Conservation (phyloP, 1,140 invertebrate species). For the Drosophila nebulosa region DNA sequence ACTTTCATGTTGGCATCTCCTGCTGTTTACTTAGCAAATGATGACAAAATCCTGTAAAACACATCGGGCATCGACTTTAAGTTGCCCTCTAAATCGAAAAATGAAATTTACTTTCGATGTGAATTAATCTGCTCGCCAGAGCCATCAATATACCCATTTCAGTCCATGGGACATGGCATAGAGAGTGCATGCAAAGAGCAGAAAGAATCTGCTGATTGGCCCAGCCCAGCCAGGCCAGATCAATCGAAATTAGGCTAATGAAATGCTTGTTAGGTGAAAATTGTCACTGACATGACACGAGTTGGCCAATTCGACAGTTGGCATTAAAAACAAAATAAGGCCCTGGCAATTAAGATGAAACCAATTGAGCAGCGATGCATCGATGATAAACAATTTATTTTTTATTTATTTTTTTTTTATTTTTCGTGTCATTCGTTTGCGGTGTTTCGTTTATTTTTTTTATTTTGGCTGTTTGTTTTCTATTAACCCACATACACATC, state of each 20-base stretch:
- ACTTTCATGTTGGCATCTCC: not conserved
- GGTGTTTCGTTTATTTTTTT: not conserved
- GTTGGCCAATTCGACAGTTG: not conserved
- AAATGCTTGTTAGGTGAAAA: conserved; percentile 69
- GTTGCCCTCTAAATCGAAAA: not conserved
- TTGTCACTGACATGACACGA: conserved; percentile 45
- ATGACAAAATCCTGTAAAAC: not conserved
- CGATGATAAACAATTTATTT: not conserved
- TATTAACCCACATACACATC: conserved; percentile 42
- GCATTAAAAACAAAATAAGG: not conserved
- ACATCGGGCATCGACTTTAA: not conserved
- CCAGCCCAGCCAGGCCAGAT: conserved; percentile 2
- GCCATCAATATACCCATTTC: no score
- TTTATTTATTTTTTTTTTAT: not conserved
- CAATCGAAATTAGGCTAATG: conserved; percentile 66
- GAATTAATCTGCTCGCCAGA: no score
- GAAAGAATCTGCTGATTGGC: not conserved
- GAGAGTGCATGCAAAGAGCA: no score
- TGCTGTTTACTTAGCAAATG: not conserved
- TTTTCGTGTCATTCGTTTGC: not conserved
- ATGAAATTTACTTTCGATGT: no score
- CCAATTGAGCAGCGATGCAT: not conserved
- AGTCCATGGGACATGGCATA: no score
- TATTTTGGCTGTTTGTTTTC: conserved; percentile 14
- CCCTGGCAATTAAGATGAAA: conserved; percentile 22